Evolutionary conservation across 2,888 invertebrate species (phyloP), one percentile per base, ranked within the genome.

Genomic region (Tetragnatha montana): DNA sequence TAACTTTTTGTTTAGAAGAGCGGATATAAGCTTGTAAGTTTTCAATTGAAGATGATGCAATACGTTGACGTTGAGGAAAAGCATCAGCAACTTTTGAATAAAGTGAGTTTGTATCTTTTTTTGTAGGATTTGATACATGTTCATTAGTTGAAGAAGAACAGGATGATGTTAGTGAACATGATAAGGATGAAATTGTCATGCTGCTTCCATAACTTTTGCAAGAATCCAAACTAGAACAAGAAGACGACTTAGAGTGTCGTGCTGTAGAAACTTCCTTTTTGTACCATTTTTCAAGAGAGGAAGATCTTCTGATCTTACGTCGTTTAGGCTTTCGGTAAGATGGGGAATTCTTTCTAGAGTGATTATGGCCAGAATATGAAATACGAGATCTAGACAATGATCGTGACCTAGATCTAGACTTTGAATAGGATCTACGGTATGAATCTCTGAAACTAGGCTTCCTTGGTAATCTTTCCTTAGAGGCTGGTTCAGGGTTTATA

Each of bases 141-240:
- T 10, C 14, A 12, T 71, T 71, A 71, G 50, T 49, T 50, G 22
- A n/a, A 75, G 76, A 49, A 49, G 84, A 84, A 49, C 76, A 12
- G 47, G 84, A 35, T 35, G 35, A 35, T 35, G 35, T 35, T 12
- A 8, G 51, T 8, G 85, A 78, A n/a, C 78, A 85, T 19, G 70
- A 71, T 71, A 71, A 22, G 3, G 78, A 85, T n/a, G 85, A 85
- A n/a, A 85, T 51, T 10, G 75, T 84, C 19, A 84, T 69, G 19
- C 75, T 68, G 22, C 84, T 84, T 17, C 21, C 14, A 35, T 60
- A 21, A 12, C n/a, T n/a, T 51, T 51, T 50, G 73, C 35, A 51
- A 17, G 82, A 82, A 35, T 82, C 17, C 10, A 35, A 10, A 17
- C 51, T 68, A 19, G 21, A 17, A 17, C 7, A 21, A 21, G n/a